Percentiles rank a stretch among this genome's conserved stretches.
phyloP scores from a whole-genome alignment of 2,113 vertebrate species.

The Osmerus eperlanus region DNA sequence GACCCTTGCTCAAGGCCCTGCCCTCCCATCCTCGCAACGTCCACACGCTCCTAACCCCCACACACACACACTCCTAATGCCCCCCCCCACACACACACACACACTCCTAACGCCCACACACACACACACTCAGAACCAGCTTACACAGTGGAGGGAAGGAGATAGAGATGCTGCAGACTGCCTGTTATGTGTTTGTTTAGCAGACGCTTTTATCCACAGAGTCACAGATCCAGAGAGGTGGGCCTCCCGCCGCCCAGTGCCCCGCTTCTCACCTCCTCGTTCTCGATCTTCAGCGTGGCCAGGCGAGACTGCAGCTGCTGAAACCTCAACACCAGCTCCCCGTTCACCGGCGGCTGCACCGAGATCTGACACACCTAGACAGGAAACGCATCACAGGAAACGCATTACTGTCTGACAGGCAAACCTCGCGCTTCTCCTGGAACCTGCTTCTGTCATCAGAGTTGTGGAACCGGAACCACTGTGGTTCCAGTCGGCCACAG shows the following conservation, averaged over 20 bases:
- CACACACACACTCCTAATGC: background rate
- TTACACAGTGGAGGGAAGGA: background rate
- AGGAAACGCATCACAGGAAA: conserved; percentile 14
- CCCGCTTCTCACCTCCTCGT: conserved; percentile 83
- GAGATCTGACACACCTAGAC: conserved; percentile 90
- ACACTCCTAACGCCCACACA: conserved; percentile 4
- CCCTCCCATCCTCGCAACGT: conserved; percentile 43
- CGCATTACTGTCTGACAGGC: background rate
- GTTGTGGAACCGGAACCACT: too few relatives aligned
- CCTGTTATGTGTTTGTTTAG: background rate
- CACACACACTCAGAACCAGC: background rate
- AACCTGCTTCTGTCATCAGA: too few relatives aligned
- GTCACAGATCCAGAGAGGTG: conserved; percentile 32
- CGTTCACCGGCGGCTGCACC: conserved; percentile 90
- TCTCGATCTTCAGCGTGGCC: conserved; percentile 94
- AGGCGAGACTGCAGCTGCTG: conserved; percentile 96
- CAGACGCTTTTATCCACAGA: background rate
- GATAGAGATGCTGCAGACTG: conserved; percentile 12
- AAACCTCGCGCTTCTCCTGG: too few relatives aligned
- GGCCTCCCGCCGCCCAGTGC: background rate
- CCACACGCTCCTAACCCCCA: background rate
- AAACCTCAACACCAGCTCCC: conserved; percentile 90
- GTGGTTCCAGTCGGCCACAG: background rate
- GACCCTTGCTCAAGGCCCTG: conserved; percentile 34
- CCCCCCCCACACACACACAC: too few relatives aligned